Conservation (phyloP, 2,113 vertebrate species). For the Symphodus melops region DNA sequence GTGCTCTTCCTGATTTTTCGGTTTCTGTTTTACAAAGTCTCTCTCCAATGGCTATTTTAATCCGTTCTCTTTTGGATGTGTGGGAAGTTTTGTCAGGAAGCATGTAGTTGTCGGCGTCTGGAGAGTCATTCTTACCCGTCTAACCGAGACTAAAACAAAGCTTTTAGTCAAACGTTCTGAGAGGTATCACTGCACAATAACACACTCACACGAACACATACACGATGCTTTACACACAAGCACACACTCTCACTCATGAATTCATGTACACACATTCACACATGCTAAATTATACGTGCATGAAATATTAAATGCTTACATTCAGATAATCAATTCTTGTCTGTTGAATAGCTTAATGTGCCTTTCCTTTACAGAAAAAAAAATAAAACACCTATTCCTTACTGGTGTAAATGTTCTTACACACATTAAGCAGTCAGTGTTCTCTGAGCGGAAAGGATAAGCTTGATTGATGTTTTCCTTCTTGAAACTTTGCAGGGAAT, state of each 20-base stretch:
- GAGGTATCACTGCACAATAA: constrained; percentile 44
- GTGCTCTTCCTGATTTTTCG: neutral
- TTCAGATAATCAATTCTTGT: constrained; percentile 26
- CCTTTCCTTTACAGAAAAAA: neutral
- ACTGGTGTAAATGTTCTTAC: constrained; percentile 54
- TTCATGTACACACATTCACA: constrained; percentile 9
- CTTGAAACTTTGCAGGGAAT: constrained; percentile 57
- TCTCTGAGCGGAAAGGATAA: constrained; percentile 21
- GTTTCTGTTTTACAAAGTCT: constrained; percentile 13
- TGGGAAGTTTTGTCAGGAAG: constrained; percentile 23
- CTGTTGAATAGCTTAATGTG: constrained; percentile 10
- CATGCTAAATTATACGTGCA: constrained; percentile 48
- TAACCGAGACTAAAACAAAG: constrained; percentile 40
- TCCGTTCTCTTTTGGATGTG: neutral
- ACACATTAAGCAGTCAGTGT: constrained; percentile 23
- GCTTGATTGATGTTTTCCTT: constrained; percentile 30
- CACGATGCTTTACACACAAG: neutral
- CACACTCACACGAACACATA: neutral
- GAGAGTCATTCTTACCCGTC: constrained; percentile 33
- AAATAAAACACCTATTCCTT: constrained; percentile 2
- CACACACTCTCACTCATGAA: constrained; percentile 10
- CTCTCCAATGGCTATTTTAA: constrained; percentile 1
- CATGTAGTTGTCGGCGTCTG: constrained; percentile 28
- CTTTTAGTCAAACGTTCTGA: constrained; percentile 57
- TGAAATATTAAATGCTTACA: constrained; percentile 6